phyloP scores from a whole-genome alignment of 2,888 invertebrate species.

The Calephelis perditalis region DNA sequence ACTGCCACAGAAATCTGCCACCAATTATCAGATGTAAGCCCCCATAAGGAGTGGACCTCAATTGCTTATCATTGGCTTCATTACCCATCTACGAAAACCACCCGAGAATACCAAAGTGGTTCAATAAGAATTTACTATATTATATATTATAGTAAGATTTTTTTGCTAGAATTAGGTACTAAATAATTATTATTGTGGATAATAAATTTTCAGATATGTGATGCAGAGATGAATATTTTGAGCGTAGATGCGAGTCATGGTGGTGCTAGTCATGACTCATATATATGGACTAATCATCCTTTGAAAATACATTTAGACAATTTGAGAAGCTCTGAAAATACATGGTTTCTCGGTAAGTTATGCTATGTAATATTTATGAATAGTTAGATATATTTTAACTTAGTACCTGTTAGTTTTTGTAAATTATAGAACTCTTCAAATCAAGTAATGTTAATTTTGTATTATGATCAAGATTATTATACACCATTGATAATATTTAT shows the following conservation, averaged over 20 bases:
- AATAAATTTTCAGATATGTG: constrained; percentile 8
- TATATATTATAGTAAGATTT: too few species aligned
- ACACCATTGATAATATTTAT: too few species aligned
- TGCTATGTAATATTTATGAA: not conserved
- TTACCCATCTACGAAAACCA: too few species aligned
- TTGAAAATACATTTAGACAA: not conserved
- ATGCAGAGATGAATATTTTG: constrained; percentile 16
- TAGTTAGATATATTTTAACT: not conserved
- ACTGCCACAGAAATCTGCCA: not conserved
- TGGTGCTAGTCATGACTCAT: constrained; percentile 15
- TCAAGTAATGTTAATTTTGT: too few species aligned
- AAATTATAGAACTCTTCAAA: too few species aligned
- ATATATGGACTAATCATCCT: constrained; percentile 4
- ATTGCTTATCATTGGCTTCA: too few species aligned
- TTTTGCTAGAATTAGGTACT: not conserved
- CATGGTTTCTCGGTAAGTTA: not conserved
- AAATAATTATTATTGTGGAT: not conserved
- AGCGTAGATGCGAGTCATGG: constrained; percentile 13
- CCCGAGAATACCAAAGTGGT: too few species aligned
- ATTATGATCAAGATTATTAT: too few species aligned
- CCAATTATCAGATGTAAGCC: too few species aligned
- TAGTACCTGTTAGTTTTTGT: not conserved
- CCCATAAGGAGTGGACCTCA: too few species aligned
- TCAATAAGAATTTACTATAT: too few species aligned
- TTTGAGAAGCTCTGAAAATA: not conserved